phyloP scores from a whole-genome alignment of 2,888 invertebrate species.

The Kryphioiulus occultus region DNA sequence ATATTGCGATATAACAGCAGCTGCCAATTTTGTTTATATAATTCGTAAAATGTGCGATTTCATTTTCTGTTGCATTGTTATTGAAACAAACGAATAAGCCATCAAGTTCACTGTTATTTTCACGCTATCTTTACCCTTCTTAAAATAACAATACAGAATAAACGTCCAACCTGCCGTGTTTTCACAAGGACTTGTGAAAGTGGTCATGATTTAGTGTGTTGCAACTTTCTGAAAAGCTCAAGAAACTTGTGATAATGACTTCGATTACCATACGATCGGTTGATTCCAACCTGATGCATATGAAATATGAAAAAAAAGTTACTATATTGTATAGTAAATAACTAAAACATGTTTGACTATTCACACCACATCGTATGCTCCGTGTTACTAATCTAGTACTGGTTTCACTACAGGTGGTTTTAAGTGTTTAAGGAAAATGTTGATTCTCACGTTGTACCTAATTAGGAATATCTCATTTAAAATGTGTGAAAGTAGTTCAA shows the following conservation, averaged over 20 bases:
- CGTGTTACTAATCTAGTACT: background rate
- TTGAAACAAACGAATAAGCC: conserved; percentile 32
- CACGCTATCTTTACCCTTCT: background rate
- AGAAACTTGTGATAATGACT: background rate
- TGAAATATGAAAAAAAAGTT: too few relatives aligned
- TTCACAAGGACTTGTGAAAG: background rate
- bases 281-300: background rate
- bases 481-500: conserved; percentile 28
- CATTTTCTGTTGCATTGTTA: conserved; percentile 22
- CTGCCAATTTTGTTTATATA: conserved; percentile 36
- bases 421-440: background rate
- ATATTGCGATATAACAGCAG: background rate
- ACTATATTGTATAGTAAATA: too few relatives aligned
- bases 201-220: background rate
- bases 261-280: background rate
- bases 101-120: conserved; percentile 33
- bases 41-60: conserved; percentile 28
- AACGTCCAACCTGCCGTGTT: background rate
- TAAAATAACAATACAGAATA: background rate
- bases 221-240: background rate
- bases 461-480: background rate
- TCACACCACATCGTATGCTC: background rate
- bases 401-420: background rate
- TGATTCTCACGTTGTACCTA: background rate
- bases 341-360: too few relatives aligned